Evolutionary conservation across 30 jellyfish, hydroid and myxozoan species (phyloP).

Genomic region (Haliclystus octoradiatus): DNA sequence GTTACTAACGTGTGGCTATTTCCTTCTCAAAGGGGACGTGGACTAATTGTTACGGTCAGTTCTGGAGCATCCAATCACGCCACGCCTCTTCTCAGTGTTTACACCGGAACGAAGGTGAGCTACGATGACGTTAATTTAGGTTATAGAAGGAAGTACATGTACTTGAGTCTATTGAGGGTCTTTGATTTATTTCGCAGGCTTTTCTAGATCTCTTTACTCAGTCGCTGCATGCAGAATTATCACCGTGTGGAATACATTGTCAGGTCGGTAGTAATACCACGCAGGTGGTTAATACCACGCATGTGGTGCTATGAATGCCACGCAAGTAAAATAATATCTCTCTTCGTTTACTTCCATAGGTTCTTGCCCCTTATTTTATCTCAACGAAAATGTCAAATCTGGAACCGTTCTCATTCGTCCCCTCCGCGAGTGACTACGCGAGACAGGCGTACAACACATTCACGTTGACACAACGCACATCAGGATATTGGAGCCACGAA

Average conservation of each 20-base stretch:
- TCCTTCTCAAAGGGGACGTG: not conserved
- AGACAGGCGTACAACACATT: not conserved
- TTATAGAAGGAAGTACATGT: no score
- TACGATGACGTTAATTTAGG: no score
- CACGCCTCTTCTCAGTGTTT: not conserved
- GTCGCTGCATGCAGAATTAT: not conserved
- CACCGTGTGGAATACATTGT: not conserved
- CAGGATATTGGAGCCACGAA: not conserved
- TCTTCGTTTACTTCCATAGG: not conserved
- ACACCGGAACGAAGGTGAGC: not conserved
- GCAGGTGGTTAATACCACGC: not conserved
- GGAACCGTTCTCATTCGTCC: not conserved
- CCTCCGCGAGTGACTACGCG: not conserved
- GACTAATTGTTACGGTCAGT: not conserved
- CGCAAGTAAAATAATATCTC: no score
- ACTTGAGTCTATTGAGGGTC: no score
- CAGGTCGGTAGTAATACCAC: not conserved
- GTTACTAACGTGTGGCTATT: no score
- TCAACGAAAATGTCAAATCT: not conserved
- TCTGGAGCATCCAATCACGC: conserved; percentile 1
- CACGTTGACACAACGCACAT: not conserved
- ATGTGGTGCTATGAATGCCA: not conserved
- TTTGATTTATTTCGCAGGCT: not conserved
- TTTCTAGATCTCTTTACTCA: not conserved
- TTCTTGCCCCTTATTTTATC: not conserved